Evolutionary conservation across 2,888 invertebrate genomes (phyloP).

Genomic region (Oscheius sp.): DNA sequence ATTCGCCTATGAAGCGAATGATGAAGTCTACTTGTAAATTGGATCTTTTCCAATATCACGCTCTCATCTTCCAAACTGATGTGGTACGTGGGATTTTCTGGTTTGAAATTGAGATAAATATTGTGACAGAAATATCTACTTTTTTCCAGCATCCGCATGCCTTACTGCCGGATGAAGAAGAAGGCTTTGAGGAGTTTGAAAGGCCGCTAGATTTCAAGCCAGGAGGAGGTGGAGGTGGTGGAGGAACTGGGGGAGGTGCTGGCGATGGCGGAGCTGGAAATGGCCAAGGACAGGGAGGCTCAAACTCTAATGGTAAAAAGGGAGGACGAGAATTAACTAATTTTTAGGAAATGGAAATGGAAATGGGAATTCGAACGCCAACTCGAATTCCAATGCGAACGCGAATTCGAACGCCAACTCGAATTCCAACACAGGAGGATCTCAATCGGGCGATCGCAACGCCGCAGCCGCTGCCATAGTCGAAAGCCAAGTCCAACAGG

Average conservation of each 20-base stretch:
- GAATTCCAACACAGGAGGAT: too few relatives aligned
- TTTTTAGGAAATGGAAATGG: background rate
- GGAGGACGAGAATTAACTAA: too few relatives aligned
- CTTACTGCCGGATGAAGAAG: background rate
- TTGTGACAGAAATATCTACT: too few relatives aligned
- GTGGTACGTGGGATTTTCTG: background rate
- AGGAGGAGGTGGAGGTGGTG: background rate
- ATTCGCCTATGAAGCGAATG: background rate
- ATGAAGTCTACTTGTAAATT: slow-evolving; percentile 2
- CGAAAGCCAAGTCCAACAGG: too few relatives aligned
- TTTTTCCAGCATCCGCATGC: background rate
- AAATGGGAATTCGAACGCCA: too few relatives aligned
- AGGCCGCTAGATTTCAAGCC: background rate
- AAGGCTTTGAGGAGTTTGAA: background rate
- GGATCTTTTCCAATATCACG: slow-evolving; percentile 12
- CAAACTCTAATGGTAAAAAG: background rate
- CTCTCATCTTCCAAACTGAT: slow-evolving; percentile 3
- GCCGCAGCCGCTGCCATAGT: too few relatives aligned
- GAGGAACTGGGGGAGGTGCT: background rate
- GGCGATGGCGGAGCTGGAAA: background rate
- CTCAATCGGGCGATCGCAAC: too few relatives aligned
- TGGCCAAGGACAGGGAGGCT: background rate
- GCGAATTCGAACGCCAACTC: too few relatives aligned
- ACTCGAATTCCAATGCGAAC: too few relatives aligned
- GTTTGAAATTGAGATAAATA: background rate